Base-by-base conservation (phyloP, 2,113 vertebrate species). In the Petroica traversi region DNA sequence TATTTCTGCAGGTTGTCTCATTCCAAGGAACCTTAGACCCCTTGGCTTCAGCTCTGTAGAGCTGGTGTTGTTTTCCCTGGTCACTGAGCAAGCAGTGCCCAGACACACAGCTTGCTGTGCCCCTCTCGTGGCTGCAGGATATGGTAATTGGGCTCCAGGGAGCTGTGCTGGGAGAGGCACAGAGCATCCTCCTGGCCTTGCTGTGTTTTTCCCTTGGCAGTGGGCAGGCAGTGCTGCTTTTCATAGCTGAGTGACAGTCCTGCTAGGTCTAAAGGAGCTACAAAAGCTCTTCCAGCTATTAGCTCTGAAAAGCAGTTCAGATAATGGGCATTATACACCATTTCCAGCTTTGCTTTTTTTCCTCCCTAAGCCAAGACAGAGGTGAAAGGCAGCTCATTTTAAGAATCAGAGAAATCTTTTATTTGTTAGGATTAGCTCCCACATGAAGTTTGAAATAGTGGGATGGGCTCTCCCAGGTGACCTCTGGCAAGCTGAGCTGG, bases 121-220 rank as follows among this genome's bases (percentile, higher is more conserved):
- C 38, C 81, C 87, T 67, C 69, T 43, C 51, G 74, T 80, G 93
- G 29, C 92, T 95, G 75, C 54, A 62, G 82, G 82, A 31, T 74
- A 80, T 92, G 93, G 67, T 95, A 94, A 96, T 93, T 96, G 81
- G 87, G 38, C 94, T 96, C 92, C 40, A 64, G 94, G 88, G 95
- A 95, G 52, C 2, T 2, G n/a, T 76, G 84, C 48, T 1, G 58
- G 45, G 63, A 83, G 57, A 85, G 91, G 74, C 43, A 51, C 80
- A 57, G 41, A 87, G 59, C 81, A 29, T 89, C 63, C 43, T 96
- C 38, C 82, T 88, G 85, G 93, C 89, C 78, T 90, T 61, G 43
- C 82, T 89, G 69, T 71, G 19, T 38, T 94, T 97, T 97, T 92
- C 69, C 51, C 67, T 92, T 78, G 80, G 82, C 63, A 59, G 72